Evolutionary conservation across 2,113 vertebrate species (phyloP).

Genomic region (Manacus vitellinus): DNA sequence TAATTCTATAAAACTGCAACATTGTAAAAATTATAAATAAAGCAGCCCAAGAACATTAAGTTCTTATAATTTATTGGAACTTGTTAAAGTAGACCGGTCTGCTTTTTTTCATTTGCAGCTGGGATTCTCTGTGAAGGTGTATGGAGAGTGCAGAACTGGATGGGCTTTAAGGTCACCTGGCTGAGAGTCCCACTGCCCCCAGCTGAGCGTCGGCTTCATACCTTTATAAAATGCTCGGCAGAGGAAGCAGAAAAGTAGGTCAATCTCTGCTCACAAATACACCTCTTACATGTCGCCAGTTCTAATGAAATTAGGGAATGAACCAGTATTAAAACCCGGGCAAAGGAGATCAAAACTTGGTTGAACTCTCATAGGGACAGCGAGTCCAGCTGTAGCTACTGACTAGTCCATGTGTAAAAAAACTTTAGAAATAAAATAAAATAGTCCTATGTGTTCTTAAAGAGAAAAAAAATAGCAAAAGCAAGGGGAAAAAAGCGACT

Average conservation of each 20-base stretch:
- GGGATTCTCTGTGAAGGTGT: not conserved
- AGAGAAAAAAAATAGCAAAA: not conserved
- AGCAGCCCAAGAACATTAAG: not conserved
- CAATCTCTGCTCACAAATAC: slow-evolving; percentile 42
- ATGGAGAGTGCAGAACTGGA: not conserved
- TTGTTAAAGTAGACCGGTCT: not conserved
- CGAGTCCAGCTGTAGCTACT: slow-evolving; percentile 8
- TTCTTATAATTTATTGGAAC: not conserved
- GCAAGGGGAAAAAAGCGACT: not conserved
- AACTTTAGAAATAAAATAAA: not conserved
- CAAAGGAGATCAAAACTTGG: slow-evolving; percentile 17
- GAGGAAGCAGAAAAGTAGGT: slow-evolving; percentile 40
- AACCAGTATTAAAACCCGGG: not conserved
- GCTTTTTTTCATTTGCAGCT: not conserved
- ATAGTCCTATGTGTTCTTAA: not conserved
- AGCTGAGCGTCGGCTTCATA: not conserved
- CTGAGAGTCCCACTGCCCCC: not conserved
- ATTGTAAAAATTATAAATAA: not conserved
- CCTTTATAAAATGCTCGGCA: not conserved
- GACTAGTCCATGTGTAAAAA: not conserved
- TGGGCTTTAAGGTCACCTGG: not conserved
- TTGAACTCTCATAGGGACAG: not conserved
- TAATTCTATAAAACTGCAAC: not conserved
- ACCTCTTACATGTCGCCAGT: slow-evolving; percentile 22
- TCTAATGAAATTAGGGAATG: slow-evolving; percentile 11